Conservation (phyloP, 2,113 vertebrate genomes). For the Trematocara zebra region DNA sequence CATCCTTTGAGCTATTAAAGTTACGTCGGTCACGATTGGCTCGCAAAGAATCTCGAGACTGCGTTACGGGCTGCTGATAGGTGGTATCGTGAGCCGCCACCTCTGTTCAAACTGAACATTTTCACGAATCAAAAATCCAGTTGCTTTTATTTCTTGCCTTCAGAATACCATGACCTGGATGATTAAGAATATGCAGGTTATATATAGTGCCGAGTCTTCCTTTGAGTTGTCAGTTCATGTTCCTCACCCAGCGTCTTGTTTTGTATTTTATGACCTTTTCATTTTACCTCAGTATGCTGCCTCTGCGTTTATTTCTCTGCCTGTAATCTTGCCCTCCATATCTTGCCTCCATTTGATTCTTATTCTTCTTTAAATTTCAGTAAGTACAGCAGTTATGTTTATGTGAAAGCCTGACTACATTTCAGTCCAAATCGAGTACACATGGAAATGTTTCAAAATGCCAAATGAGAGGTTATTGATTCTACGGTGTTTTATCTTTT, state of each 20-base stretch:
- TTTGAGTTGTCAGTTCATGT: not conserved
- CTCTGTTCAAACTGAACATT: not conserved
- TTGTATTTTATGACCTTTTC: not conserved
- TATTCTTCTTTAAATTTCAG: not conserved
- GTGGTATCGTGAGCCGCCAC: not conserved
- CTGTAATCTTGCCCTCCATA: accelerated
- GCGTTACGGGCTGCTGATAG: not conserved
- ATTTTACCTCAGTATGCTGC: not conserved
- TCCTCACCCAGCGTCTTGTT: not conserved
- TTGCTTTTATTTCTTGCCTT: not conserved
- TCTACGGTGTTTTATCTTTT: not conserved
- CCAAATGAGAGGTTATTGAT: not conserved
- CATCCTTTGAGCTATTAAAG: not conserved
- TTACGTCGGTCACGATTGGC: not conserved
- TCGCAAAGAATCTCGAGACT: not conserved
- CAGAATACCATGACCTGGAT: not conserved
- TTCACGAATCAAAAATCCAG: accelerated
- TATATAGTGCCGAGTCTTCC: not conserved
- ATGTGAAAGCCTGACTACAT: accelerated
- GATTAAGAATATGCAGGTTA: not conserved
- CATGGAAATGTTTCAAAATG: not conserved
- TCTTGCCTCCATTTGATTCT: not conserved
- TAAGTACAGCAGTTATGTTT: accelerated
- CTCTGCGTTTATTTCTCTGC: not conserved
- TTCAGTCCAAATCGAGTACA: not conserved